A percentile compares a stretch with the other conserved stretches of the same genome.
Conservation (phyloP, 2,797 vertebrate genomes). For the Tapirus indicus region DNA sequence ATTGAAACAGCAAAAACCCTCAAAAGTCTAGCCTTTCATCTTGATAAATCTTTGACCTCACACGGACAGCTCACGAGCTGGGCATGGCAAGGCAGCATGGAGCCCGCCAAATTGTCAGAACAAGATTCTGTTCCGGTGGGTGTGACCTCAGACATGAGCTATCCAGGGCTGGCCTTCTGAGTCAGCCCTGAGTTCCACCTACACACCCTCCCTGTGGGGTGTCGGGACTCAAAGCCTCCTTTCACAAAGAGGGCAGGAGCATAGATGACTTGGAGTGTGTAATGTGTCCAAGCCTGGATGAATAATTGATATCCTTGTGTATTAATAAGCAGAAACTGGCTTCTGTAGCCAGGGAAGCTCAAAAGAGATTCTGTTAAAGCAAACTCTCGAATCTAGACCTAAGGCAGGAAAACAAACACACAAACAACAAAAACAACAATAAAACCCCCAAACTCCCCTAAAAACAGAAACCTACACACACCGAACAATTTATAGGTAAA, state of each 20-base stretch:
- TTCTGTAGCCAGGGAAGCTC: neutral
- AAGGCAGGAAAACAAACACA: neutral
- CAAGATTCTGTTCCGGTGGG: constrained; percentile 36
- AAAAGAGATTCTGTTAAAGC: neutral
- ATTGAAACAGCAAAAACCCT: neutral
- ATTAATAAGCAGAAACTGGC: constrained; percentile 69
- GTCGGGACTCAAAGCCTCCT: constrained; percentile 84
- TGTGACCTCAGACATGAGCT: constrained; percentile 74
- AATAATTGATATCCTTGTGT: constrained; percentile 64
- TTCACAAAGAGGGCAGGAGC: constrained; percentile 83
- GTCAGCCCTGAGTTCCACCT: constrained; percentile 82
- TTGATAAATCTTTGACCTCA: neutral
- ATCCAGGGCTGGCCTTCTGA: constrained; percentile 80
- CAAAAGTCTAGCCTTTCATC: neutral
- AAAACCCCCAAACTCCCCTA: neutral
- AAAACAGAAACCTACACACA: neutral
- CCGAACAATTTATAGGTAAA: neutral
- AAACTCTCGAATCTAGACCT: neutral
- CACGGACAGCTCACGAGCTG: neutral
- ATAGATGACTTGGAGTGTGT: constrained; percentile 68
- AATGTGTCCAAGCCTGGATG: constrained; percentile 73
- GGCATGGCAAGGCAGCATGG: neutral
- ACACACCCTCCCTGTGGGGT: constrained; percentile 83
- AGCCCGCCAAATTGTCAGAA: constrained; percentile 43
- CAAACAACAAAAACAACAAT: neutral